Conservation (phyloP, 1,140 invertebrate species). For the Rhyzopertha dominica region DNA sequence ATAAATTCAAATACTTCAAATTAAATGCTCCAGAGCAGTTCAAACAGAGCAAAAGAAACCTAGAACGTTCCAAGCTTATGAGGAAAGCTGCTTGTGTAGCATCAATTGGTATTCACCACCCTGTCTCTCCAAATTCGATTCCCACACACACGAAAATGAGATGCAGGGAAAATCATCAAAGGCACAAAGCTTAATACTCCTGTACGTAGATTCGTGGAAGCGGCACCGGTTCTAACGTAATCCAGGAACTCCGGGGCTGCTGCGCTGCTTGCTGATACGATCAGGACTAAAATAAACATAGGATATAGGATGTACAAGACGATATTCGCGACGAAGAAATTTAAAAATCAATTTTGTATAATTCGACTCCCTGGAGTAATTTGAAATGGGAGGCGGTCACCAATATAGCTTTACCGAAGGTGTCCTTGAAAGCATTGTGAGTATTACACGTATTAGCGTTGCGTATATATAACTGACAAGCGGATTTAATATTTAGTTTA, state of each 20-base stretch:
- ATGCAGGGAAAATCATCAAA: constrained; percentile 47
- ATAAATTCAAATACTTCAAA: too few species aligned
- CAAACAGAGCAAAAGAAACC: constrained; percentile 14
- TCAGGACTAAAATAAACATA: constrained; percentile 31
- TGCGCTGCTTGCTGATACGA: constrained; percentile 13
- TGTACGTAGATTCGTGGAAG: constrained; percentile 22
- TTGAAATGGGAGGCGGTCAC: too few species aligned
- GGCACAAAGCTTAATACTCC: constrained; percentile 43
- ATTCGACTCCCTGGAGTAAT: constrained; percentile 16
- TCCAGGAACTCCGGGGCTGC: not conserved
- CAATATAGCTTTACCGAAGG: too few species aligned
- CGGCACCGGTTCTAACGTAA: constrained; percentile 30
- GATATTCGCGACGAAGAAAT: constrained; percentile 26
- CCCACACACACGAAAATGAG: constrained; percentile 45
- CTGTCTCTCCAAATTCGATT: constrained; percentile 45
- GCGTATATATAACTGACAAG: too few species aligned
- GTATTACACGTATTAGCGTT: constrained; percentile 3
- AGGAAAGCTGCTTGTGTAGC: constrained; percentile 37
- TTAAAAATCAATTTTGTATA: constrained; percentile 32
- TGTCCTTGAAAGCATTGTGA: too few species aligned
- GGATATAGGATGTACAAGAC: constrained; percentile 25
- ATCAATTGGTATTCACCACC: constrained; percentile 46
- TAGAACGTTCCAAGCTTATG: constrained; percentile 14
- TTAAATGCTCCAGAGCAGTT: too few species aligned
- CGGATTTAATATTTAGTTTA: too few species aligned